Percentiles rank a stretch among this genome's conserved stretches.
These are phyloP conservation scores for Tiphia femorata DNA, from an alignment of 2,888 invertebrate species.

Conservation along the genomic window DNA sequence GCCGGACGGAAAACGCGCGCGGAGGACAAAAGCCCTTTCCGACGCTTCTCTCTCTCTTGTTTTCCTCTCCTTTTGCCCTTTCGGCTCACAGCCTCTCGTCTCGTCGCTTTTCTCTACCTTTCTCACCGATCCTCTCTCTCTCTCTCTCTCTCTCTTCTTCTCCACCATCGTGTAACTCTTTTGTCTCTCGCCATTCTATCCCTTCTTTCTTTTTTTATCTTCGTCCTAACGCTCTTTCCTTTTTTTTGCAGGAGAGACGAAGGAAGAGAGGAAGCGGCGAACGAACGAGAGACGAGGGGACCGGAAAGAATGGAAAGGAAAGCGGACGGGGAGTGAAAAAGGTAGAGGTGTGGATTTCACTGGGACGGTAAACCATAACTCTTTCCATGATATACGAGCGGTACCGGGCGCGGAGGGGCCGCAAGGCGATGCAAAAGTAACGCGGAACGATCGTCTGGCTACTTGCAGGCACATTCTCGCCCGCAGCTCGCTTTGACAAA, in stretches of 20 bases:
- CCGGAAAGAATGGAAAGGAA: not conserved
- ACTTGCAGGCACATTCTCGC: slow-evolving; percentile 38
- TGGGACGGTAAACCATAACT: slow-evolving; percentile 46
- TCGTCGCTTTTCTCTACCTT: not conserved
- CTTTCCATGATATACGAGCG: slow-evolving; percentile 47
- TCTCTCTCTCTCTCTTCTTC: not conserved
- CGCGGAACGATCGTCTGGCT: slow-evolving; percentile 43
- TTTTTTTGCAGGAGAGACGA: slow-evolving; percentile 20
- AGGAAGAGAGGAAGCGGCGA: not conserved
- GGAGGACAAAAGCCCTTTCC: slow-evolving; percentile 31
- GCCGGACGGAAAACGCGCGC: slow-evolving; percentile 24
- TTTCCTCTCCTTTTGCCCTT: not conserved
- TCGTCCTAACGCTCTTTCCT: slow-evolving; percentile 9
- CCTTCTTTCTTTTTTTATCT: not conserved
- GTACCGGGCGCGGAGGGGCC: slow-evolving; percentile 30
- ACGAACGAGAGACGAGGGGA: not conserved
- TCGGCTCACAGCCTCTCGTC: no score
- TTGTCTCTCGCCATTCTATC: not conserved
- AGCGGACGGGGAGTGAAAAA: not conserved
- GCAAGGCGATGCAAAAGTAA: slow-evolving; percentile 48
- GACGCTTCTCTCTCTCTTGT: not conserved
- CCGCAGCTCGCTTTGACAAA: slow-evolving; percentile 46
- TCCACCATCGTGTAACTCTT: not conserved
- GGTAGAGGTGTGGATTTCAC: slow-evolving; percentile 43
- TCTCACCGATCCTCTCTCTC: slow-evolving; percentile 5